Percentiles rank a stretch among this genome's conserved stretches.
These are phyloP conservation scores for Nothura maculosa DNA, from an alignment of 2,797 vertebrate genomes.

Conservation along the genomic window DNA sequence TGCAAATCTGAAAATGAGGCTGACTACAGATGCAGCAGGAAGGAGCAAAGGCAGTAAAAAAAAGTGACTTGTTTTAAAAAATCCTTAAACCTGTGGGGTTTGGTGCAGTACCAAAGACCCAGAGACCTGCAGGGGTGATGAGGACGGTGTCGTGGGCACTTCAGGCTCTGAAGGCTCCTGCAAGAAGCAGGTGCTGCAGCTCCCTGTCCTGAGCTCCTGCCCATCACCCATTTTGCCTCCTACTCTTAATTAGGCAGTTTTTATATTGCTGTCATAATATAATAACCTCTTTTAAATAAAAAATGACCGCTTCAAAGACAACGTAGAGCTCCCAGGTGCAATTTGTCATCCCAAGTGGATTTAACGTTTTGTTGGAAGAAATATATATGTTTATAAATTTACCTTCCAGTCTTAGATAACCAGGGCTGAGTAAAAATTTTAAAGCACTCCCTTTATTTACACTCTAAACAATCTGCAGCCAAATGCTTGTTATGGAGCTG, in stretches of 20 bases:
- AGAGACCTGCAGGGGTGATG: background rate
- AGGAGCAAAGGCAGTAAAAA: background rate
- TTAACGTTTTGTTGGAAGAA: background rate
- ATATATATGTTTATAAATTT: background rate
- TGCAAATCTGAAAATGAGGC: constrained; percentile 28
- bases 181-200: background rate
- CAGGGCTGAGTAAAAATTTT: background rate
- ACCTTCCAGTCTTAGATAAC: background rate
- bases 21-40: background rate
- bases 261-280: fast-evolving
- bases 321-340: background rate
- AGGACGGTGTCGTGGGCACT: fast-evolving
- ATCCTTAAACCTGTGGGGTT: fast-evolving
- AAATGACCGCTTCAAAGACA: background rate
- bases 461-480: background rate
- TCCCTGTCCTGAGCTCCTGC: background rate
- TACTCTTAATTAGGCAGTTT: background rate
- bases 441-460: background rate
- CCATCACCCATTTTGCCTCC: background rate
- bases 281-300: background rate
- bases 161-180: background rate
- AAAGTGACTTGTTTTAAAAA: background rate
- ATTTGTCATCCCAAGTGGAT: background rate
- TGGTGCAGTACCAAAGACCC: background rate
- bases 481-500: background rate